Conservation (phyloP, 2,888 invertebrate genomes). For the Micoletzkya japonica region DNA sequence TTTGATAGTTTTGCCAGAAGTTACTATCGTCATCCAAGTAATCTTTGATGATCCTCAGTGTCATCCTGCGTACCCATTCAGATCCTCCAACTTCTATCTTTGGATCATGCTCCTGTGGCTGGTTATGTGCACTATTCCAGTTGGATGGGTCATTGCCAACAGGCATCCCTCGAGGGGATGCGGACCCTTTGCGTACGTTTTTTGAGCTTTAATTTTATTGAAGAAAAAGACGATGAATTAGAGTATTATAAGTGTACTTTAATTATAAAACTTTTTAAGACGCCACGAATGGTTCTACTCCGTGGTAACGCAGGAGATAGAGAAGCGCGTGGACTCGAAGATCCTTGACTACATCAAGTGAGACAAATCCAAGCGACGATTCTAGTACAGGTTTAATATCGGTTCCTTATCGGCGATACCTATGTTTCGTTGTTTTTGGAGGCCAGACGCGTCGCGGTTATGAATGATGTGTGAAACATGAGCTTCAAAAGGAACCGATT, state of each 20-base stretch:
- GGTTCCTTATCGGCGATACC: neutral
- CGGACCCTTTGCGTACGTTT: constrained; percentile 77
- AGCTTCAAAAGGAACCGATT: neutral
- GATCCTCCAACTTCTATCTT: constrained; percentile 86
- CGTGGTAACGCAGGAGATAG: constrained; percentile 56
- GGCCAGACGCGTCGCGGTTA: too few species aligned
- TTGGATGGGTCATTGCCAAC: constrained; percentile 90
- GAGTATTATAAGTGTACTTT: neutral
- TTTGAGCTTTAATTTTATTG: neutral
- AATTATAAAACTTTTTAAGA: constrained; percentile 24
- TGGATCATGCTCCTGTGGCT: constrained; percentile 75
- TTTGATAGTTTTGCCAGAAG: neutral
- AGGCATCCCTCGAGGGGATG: constrained; percentile 90
- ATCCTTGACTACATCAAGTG: constrained; percentile 67
- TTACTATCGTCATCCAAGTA: neutral
- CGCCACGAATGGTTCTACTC: constrained; percentile 57
- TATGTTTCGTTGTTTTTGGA: too few species aligned
- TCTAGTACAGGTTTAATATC: too few species aligned
- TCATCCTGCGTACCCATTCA: too few species aligned
- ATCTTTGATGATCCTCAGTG: neutral
- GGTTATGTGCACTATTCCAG: constrained; percentile 89
- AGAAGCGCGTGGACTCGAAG: constrained; percentile 51
- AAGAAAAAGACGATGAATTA: neutral
- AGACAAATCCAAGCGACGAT: neutral
- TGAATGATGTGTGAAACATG: too few species aligned